phyloP scores from a whole-genome alignment of 2,888 invertebrate genomes.

The Polymixis flavicincta region DNA sequence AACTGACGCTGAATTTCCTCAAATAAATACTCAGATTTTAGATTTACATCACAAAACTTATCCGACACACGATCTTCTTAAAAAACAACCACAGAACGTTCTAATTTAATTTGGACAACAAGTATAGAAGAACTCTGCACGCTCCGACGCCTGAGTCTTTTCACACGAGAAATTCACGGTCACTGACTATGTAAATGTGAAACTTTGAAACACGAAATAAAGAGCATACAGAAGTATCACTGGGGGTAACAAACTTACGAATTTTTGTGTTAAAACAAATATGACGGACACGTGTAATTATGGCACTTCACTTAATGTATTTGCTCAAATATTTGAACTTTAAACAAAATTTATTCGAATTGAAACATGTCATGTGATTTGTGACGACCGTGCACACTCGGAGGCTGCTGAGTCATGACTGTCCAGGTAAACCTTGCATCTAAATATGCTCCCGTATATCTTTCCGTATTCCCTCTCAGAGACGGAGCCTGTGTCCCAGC shows the following conservation, averaged over 20 bases:
- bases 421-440: background rate
- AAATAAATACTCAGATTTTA: constrained; percentile 27
- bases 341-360: constrained; percentile 15
- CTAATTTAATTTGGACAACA: constrained; percentile 86
- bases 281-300: constrained; percentile 15
- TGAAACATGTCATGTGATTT: background rate
- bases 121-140: constrained; percentile 77
- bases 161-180: constrained; percentile 90
- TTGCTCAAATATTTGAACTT: background rate
- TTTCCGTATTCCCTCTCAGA: too few relatives aligned
- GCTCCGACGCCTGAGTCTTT: constrained; percentile 78
- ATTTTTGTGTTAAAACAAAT: constrained; percentile 24
- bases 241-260: constrained; percentile 30
- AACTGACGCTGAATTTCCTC: constrained; percentile 16
- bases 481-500: too few relatives aligned
- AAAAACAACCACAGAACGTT: constrained; percentile 68
- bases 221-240: constrained; percentile 41
- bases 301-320: constrained; percentile 9
- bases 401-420: constrained; percentile 36
- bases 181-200: constrained; percentile 88
- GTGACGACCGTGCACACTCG: constrained; percentile 6
- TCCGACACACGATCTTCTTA: constrained; percentile 47
- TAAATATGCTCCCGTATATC: background rate
- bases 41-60: constrained; percentile 33
- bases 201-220: constrained; percentile 66